Conservation (phyloP, 2,888 invertebrate species). For the Dendrolimus pini region DNA sequence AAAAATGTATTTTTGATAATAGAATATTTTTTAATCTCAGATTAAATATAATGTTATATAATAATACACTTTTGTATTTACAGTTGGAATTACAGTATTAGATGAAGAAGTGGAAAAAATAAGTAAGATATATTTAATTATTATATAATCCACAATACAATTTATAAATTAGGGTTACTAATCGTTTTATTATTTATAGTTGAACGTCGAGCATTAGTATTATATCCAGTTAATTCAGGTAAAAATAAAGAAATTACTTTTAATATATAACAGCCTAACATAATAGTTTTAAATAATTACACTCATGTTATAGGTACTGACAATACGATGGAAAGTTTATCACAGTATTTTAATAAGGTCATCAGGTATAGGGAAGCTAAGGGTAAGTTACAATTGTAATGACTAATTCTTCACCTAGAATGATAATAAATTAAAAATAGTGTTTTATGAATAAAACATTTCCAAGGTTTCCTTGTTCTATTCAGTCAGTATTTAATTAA, state of each 20-base stretch:
- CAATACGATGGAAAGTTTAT: constrained; percentile 29
- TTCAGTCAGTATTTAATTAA: too few relatives aligned
- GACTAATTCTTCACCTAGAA: too few relatives aligned
- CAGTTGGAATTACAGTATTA: constrained; percentile 36
- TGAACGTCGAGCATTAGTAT: neutral
- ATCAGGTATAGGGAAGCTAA: constrained; percentile 9
- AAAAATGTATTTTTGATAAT: too few relatives aligned
- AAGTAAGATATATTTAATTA: constrained; percentile 26
- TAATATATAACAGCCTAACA: neutral
- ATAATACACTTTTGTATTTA: constrained; percentile 6
- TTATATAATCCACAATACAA: neutral
- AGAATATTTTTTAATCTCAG: too few relatives aligned
- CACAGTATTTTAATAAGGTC: constrained; percentile 41
- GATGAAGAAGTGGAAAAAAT: constrained; percentile 59
- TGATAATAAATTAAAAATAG: too few relatives aligned
- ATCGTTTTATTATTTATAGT: neutral
- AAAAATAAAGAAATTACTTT: neutral
- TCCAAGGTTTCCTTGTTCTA: too few relatives aligned
- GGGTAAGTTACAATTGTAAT: neutral
- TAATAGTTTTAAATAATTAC: neutral
- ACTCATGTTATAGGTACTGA: constrained; percentile 6
- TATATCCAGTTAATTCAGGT: neutral
- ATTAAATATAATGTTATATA: neutral
- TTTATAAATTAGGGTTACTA: too few relatives aligned
- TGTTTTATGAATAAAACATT: too few relatives aligned